Evolutionary conservation across 2,797 vertebrate genomes (phyloP).

Genomic region (Karalla daura): DNA sequence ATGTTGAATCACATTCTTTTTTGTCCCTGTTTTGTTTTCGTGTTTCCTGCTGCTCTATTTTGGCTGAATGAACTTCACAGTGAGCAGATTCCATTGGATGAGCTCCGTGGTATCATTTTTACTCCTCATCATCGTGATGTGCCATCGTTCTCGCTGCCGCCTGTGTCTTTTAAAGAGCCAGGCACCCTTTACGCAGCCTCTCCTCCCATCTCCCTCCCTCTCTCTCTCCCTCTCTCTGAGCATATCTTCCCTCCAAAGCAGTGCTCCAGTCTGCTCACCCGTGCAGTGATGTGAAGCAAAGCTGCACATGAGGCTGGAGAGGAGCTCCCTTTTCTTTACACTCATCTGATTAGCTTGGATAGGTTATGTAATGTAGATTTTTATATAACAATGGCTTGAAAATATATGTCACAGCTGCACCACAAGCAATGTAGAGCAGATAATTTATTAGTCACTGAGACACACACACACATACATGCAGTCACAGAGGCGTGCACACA

Average conservation of each 20-base stretch:
- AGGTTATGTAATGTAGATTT: conserved; percentile 53
- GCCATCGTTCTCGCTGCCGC: conserved; percentile 34
- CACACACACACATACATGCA: conserved; percentile 44
- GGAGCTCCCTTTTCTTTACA: conserved; percentile 41
- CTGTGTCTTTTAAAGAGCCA: conserved; percentile 70
- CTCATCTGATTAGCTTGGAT: conserved; percentile 42
- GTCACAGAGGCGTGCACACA: conserved; percentile 58
- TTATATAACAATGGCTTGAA: conserved; percentile 74
- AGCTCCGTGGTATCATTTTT: conserved; percentile 18
- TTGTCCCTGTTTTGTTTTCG: not conserved
- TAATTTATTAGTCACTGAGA: conserved; percentile 54
- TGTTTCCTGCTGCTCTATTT: conserved; percentile 36
- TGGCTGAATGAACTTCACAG: conserved; percentile 18
- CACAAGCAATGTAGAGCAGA: conserved; percentile 60
- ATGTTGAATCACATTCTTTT: not conserved
- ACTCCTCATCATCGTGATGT: conserved; percentile 9
- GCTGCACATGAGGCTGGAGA: conserved; percentile 46
- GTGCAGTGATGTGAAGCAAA: conserved; percentile 47
- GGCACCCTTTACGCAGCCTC: conserved; percentile 45
- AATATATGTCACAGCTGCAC: conserved; percentile 69
- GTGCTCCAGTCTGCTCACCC: conserved; percentile 45
- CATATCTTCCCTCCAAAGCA: conserved; percentile 61
- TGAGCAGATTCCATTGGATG: conserved; percentile 21
- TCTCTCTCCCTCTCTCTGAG: conserved; percentile 47
- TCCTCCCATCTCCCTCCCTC: too few relatives aligned